Conservation (phyloP, 2,797 vertebrate genomes). For the Ctenopoma multispine region DNA sequence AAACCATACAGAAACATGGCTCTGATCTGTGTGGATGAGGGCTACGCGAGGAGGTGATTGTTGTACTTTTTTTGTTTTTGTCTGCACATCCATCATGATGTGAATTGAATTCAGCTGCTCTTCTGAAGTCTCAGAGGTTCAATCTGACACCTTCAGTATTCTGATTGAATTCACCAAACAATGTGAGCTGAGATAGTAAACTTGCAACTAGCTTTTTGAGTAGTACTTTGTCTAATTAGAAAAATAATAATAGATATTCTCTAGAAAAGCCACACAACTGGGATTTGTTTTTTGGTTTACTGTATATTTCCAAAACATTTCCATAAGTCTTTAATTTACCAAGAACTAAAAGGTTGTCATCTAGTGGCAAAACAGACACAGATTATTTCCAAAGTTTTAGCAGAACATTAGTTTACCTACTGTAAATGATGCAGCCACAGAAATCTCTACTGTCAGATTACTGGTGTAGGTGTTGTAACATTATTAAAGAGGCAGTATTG, state of each 20-base stretch:
- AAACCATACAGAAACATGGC: slow-evolving; percentile 32
- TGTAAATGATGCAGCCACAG: not conserved
- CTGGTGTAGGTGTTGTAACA: not conserved
- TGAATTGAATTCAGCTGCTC: slow-evolving; percentile 41
- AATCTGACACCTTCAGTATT: slow-evolving; percentile 5
- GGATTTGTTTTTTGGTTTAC: not conserved
- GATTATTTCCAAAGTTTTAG: slow-evolving; percentile 13
- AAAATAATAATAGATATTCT: not conserved
- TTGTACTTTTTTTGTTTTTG: slow-evolving; percentile 21
- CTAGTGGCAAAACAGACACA: slow-evolving; percentile 26
- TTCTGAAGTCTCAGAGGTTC: slow-evolving; percentile 22
- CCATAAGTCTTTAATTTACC: not conserved
- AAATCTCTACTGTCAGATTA: not conserved
- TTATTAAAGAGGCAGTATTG: not conserved
- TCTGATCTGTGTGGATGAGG: slow-evolving; percentile 37
- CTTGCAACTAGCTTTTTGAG: not conserved
- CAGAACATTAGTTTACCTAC: slow-evolving; percentile 12
- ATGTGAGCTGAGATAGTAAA: not conserved
- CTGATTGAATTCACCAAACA: slow-evolving; percentile 12
- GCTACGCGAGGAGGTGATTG: slow-evolving; percentile 42
- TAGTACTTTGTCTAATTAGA: not conserved
- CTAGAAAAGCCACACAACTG: not conserved
- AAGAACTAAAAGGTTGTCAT: slow-evolving; percentile 28
- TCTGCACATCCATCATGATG: slow-evolving; percentile 37
- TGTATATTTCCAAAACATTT: not conserved